Conservation (phyloP, 2,888 invertebrate genomes). For the Scaptomyza parva region DNA sequence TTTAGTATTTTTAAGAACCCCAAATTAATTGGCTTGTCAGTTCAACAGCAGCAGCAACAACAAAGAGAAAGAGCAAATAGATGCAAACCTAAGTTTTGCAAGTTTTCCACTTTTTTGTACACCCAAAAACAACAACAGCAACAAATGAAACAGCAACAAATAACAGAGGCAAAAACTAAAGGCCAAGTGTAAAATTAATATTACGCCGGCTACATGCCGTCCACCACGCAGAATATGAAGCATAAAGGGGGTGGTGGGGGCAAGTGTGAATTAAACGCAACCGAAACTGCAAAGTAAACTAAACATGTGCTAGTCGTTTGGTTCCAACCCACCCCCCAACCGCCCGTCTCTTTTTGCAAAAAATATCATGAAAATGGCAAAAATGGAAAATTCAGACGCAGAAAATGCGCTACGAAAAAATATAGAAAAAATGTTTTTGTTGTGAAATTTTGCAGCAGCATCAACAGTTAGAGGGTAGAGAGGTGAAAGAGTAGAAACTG, state of each 20-base stretch:
- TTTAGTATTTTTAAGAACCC: conserved; percentile 76
- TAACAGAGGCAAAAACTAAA: conserved; percentile 71
- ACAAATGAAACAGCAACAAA: conserved; percentile 28
- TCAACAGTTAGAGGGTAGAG: neutral
- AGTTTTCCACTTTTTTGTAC: conserved; percentile 56
- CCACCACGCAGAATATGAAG: conserved; percentile 17
- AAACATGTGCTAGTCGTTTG: conserved; percentile 82
- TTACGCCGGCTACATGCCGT: conserved; percentile 62
- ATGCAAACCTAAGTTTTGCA: conserved; percentile 23
- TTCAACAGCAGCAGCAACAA: conserved; percentile 48
- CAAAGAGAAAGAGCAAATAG: conserved; percentile 5
- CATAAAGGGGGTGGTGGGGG: conserved; percentile 4
- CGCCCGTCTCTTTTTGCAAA: conserved; percentile 38
- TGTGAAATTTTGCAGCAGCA: conserved; percentile 50
- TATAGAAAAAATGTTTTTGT: conserved; percentile 66
- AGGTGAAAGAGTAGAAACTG: neutral
- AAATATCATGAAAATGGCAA: conserved; percentile 77
- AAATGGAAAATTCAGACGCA: conserved; percentile 75
- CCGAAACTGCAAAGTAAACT: conserved; percentile 80
- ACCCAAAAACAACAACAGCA: conserved; percentile 33
- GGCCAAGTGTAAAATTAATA: conserved; percentile 84
- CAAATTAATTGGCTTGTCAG: conserved; percentile 75
- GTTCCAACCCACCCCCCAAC: conserved; percentile 13
- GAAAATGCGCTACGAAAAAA: conserved; percentile 72
- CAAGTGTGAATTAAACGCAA: conserved; percentile 69